Evolutionary conservation across 2,113 vertebrate species (phyloP), one percentile per base, ranked within the genome.

Genomic region (Spea bombifrons): DNA sequence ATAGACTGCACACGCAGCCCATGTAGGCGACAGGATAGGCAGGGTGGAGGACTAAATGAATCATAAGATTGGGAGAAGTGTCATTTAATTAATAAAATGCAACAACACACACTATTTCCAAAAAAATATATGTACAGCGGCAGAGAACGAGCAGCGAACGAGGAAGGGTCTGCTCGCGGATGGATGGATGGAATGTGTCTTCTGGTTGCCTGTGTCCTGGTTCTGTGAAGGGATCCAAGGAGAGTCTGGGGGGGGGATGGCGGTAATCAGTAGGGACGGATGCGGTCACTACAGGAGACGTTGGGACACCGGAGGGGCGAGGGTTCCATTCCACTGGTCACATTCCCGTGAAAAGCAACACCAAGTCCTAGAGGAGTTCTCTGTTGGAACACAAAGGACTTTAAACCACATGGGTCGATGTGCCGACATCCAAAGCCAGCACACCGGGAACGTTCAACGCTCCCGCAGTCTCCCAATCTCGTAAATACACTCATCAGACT

Each of bases 121-220:
- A 64, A 71, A 17, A 48, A 73, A 63, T n/a, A 71, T 65, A 71
- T 65, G 59, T 53, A 78, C 7, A 78, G 30, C 8, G 4, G 5
- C 9, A 50, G 6, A 7, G 16, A 61, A 15, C 13, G 30, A 79
- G 74, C 49, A 75, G 74, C 74, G 10, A 13, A 17, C 59, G 65
- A 9, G 61, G 61, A 45, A 66, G 70, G 44, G 52, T 5, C 30
- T 30, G n/a, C 3, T 4, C 5, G 61, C 5, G 17, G 61, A 13
- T 43, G 8, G 55, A 48, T 52, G 70, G 61, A 57, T 53, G 77
- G 77, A 79, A 79, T 79, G 77, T 79, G 77, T 73, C 59, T 73
- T 16, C 46, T 15, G 52, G 77, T 66, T 66, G 69, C 66, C 44
- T 10, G 61, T 44, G 63, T 8, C 53, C 46, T 78, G 10, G 59